Conservation (phyloP, 2,797 vertebrate species). For the Notolepis coatsorum region DNA sequence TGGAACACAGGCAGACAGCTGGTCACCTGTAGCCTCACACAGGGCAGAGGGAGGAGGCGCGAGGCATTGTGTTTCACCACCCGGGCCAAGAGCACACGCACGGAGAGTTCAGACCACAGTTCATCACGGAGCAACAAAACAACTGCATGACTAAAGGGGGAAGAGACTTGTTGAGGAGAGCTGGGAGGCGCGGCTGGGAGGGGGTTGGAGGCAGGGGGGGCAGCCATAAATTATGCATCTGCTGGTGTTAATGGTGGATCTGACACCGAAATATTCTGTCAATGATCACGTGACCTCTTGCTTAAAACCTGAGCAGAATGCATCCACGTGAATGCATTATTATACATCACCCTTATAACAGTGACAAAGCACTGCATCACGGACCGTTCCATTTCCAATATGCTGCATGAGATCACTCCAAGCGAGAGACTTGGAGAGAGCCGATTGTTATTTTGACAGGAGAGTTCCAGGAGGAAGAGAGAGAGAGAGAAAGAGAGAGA, state of each 20-base stretch:
- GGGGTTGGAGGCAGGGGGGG: slow-evolving; percentile 22
- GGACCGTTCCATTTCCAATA: slow-evolving; percentile 6
- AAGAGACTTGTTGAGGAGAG: slow-evolving; percentile 31
- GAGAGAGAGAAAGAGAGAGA: slow-evolving; percentile 41
- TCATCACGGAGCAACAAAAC: slow-evolving; percentile 44
- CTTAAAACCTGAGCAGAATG: slow-evolving; percentile 9
- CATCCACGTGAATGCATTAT: slow-evolving; percentile 3
- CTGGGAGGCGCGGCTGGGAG: slow-evolving; percentile 19
- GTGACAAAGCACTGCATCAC: slow-evolving; percentile 3
- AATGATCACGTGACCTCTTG: slow-evolving; percentile 31
- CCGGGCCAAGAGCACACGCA: slow-evolving; percentile 57
- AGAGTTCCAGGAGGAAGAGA: slow-evolving; percentile 51
- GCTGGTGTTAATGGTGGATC: slow-evolving; percentile 10
- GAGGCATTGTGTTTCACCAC: slow-evolving; percentile 76
- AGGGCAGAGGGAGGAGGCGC: slow-evolving; percentile 59
- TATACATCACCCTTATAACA: slow-evolving; percentile 24
- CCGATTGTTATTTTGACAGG: slow-evolving; percentile 55
- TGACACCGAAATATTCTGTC: slow-evolving; percentile 28
- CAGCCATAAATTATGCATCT: background rate
- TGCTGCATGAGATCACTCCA: background rate
- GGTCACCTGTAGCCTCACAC: slow-evolving; percentile 83
- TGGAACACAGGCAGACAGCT: slow-evolving; percentile 80
- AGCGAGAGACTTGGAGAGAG: slow-evolving; percentile 11
- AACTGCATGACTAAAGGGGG: slow-evolving; percentile 11
- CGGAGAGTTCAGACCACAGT: slow-evolving; percentile 52